Evolutionary conservation across 1,140 invertebrate species (phyloP).

Genomic region (Pseudobourletiella spinata): DNA sequence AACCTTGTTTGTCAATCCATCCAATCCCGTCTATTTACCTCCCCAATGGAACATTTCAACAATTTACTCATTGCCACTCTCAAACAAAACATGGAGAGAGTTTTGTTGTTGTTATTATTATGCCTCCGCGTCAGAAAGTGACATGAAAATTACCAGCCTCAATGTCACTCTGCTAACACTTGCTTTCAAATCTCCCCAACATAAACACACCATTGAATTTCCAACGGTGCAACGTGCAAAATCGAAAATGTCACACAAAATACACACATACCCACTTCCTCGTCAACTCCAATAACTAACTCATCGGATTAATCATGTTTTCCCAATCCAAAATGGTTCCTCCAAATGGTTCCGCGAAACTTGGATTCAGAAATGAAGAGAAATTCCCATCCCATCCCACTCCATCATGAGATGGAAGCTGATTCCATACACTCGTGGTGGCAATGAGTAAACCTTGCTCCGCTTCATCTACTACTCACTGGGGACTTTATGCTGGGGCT

Average conservation of each 20-base stretch:
- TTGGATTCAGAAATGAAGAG: not conserved
- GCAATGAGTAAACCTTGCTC: not conserved
- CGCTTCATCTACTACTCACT: too few species aligned
- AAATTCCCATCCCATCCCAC: not conserved
- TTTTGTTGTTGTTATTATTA: too few species aligned
- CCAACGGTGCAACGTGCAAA: not conserved
- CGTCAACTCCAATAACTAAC: not conserved
- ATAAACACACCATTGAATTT: not conserved
- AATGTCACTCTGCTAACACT: not conserved
- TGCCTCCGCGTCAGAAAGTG: too few species aligned
- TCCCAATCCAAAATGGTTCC: not conserved
- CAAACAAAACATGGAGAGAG: too few species aligned
- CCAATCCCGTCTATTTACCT: too few species aligned
- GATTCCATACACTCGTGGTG: not conserved
- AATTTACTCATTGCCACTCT: too few species aligned
- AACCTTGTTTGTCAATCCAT: too few species aligned
- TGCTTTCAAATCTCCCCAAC: not conserved
- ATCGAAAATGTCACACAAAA: not conserved
- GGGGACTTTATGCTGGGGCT: conserved; percentile 17
- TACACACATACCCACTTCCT: not conserved
- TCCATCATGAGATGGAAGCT: not conserved
- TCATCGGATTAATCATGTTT: not conserved
- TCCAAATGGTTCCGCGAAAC: not conserved
- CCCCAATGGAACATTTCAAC: too few species aligned
- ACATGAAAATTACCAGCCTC: not conserved